Base-by-base conservation (phyloP, 1,140 invertebrate genomes). In the Phocides pigmalion region DNA sequence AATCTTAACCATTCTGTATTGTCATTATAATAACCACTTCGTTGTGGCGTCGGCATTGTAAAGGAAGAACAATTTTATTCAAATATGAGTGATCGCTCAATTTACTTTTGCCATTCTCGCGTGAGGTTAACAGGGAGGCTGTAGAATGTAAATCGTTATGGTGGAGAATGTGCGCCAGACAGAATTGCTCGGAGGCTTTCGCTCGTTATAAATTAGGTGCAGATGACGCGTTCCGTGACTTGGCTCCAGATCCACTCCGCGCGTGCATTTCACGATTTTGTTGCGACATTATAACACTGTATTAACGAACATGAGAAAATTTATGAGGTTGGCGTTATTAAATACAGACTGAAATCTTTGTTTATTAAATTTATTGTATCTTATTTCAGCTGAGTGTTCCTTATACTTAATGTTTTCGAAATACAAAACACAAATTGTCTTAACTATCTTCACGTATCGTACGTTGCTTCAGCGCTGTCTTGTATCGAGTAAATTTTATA, bases 171-270 rank as follows among this genome's bases (percentile, higher is more conserved):
- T 64, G 41, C 14, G 46, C 54, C 50, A 20, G 64, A 53, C 59
- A 49, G 63, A 65, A 64, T 58, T 64, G 25, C 64, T 59, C 47
- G 64, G 46, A 42, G 54, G 49, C 61, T 66, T 72, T 62, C 62
- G 61, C 63, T 64, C 15, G 64, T 50, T 62, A 72, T 81, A 86
- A 81, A 84, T 86, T 78, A 78, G 63, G 49, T 68, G 74, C 73
- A 81, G 77, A 69, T 76, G 74, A 74, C 63, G 73, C 65, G 66
- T 44, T 68, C 65, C 65, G 75, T 74, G 72, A 75, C 74, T 79
- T 63, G 68, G 66, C 66, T 74, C 61, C 66, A 41, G 62, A 72
- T 70, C 67, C 64, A 62, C 62, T 37, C 65, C 63, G 62, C 66
- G 66, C 70, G 59, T 74, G 53, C 66, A 62, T 61, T 51, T 68